Evolutionary conservation across 2,888 invertebrate species (phyloP), one percentile per base, ranked within the genome.

Genomic region (Empis stercorea): DNA sequence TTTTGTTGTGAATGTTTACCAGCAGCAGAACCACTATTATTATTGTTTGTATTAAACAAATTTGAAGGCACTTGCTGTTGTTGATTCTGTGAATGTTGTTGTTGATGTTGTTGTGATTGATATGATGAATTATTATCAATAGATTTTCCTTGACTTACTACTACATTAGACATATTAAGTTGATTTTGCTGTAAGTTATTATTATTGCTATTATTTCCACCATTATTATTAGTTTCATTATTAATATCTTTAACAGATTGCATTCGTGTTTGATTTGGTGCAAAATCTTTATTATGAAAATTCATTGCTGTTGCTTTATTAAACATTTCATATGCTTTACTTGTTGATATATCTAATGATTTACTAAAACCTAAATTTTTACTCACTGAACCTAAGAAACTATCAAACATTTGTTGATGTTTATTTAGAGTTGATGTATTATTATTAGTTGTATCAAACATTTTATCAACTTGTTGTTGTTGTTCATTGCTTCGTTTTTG

Each of bases 291-390:
- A 17, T 37, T 68, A 1, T 68, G 60, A 32, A 66, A 66, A 2
- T 65, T 62, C 60, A 68, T 63, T 1, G 66, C 62, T 7, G 69
- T 68, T 1, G 69, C 66, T 7, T 67, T 61, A 55, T 68, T 70
- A 30, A 66, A 69, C 65, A 70, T 67, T 48, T 70, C 69, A 44
- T 68, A 65, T 1, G 69, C 68, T 52, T 69, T 70, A 37, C 63
- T 66, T 0, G 66, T 58, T 1, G 66, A 58, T 37, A 69, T 66
- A 27, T 63, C 63, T 11, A 51, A 10, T 3, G 54, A 46, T 42
- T 55, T 54, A n/a, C 51, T 44, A 32, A 51, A 53, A 11, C 61
- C 61, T 47, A 66, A 50, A 42, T 62, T 66, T 49, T 68, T 68
- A 32, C 61, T 59, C 59, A 68, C 61, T 0, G 68, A 61, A 1